Percentiles rank a stretch among this genome's conserved stretches.
phyloP scores from a whole-genome alignment of 2,888 invertebrate genomes.

The Zhengitettix transpicula region DNA sequence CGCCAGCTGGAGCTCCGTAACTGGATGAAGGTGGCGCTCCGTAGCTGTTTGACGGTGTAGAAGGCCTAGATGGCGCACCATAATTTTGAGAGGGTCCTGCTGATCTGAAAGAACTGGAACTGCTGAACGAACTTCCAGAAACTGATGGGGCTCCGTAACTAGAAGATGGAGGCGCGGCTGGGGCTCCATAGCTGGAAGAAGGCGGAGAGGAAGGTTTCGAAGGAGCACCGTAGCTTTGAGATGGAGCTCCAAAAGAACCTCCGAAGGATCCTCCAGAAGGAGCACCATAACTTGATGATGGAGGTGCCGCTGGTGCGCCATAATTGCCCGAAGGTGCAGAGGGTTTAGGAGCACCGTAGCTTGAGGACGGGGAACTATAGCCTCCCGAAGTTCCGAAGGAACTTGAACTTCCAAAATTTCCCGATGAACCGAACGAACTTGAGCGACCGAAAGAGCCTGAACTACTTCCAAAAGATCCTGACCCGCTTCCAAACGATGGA shows the following conservation, averaged over 20 bases:
- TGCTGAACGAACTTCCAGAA: slow-evolving; percentile 20
- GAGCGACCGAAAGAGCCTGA: too few relatives aligned
- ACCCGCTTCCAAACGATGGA: not conserved
- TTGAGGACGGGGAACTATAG: slow-evolving; percentile 18
- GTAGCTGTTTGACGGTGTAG: not conserved
- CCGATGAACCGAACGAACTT: too few relatives aligned
- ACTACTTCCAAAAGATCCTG: not conserved
- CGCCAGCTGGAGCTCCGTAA: slow-evolving; percentile 21
- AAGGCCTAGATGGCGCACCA: slow-evolving; percentile 8
- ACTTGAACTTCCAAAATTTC: too few relatives aligned
- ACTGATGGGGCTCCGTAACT: slow-evolving; percentile 30
- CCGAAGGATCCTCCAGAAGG: slow-evolving; percentile 19
- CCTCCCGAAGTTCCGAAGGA: not conserved
- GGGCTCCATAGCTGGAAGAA: not conserved
- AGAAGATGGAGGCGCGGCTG: slow-evolving; percentile 12
- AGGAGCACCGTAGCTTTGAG: slow-evolving; percentile 25
- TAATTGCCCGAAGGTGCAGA: slow-evolving; percentile 18
- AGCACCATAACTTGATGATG: slow-evolving; percentile 31
- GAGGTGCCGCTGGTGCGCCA: slow-evolving; percentile 12
- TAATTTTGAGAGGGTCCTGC: slow-evolving; percentile 6
- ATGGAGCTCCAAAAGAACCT: slow-evolving; percentile 13
- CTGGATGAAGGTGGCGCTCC: slow-evolving; percentile 4
- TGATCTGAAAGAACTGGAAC: slow-evolving; percentile 18
- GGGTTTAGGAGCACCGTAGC: slow-evolving; percentile 18
- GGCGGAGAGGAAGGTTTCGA: slow-evolving; percentile 9